Conservation (phyloP, 2,113 vertebrate species). For the Reinhardtius hippoglossoides region DNA sequence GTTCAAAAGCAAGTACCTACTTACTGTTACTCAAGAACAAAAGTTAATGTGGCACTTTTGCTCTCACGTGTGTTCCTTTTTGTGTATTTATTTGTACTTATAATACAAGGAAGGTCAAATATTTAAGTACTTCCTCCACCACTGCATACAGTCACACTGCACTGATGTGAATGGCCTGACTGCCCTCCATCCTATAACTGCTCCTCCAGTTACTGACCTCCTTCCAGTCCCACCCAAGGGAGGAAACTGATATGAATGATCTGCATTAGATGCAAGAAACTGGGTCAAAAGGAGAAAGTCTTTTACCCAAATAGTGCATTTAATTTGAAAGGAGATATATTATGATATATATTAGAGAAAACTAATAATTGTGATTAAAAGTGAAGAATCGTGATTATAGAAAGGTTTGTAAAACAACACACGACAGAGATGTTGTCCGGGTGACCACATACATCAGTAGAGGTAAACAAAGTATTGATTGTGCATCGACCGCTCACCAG, state of each 20-base stretch:
- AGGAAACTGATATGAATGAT: constrained; percentile 52
- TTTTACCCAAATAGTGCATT: constrained; percentile 7
- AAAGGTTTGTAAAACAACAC: background rate
- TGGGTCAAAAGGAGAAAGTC: constrained; percentile 42
- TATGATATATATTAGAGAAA: background rate
- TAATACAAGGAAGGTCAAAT: background rate
- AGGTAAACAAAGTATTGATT: constrained; percentile 6
- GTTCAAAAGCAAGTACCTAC: too few species aligned
- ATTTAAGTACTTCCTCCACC: background rate
- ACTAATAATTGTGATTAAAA: background rate
- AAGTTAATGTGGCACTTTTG: too few species aligned
- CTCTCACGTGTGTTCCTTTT: background rate
- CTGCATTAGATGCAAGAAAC: constrained; percentile 39
- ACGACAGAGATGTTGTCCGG: background rate
- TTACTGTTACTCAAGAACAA: too few species aligned
- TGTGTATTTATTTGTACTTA: background rate
- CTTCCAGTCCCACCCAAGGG: constrained; percentile 32
- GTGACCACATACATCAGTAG: background rate
- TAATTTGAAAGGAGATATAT: constrained; percentile 10
- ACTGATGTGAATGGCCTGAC: constrained; percentile 6
- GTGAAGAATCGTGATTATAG: background rate
- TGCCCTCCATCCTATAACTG: constrained; percentile 21
- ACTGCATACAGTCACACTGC: constrained; percentile 1
- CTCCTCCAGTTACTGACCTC: constrained; percentile 58
- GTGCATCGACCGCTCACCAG: constrained; percentile 85